Base-by-base conservation (phyloP, 2,888 invertebrate species). In the Adela reaumurella region DNA sequence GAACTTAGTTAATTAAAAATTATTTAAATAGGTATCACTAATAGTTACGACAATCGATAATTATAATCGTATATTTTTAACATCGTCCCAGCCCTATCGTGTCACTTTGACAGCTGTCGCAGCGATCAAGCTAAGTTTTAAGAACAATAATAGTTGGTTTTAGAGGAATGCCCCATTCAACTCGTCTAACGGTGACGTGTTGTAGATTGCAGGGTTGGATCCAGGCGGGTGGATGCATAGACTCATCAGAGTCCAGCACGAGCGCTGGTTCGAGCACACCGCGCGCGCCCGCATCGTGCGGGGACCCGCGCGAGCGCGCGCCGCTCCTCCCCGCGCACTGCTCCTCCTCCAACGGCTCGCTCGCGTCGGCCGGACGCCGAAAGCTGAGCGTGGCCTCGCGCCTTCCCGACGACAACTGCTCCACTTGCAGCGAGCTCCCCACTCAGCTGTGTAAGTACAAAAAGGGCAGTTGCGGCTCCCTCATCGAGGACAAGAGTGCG, bases 381-480 rank as follows among this genome's bases (percentile, higher is more conserved):
- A 74, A 76, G 51, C 70, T 74, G 54, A 70, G 65, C 41, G 58
- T 64, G 2, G 70, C 69, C 1, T 68, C 65, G 52, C 68, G 69
- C 0, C 68, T 65, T 53, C 61, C 61, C 0, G 77, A 77, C 42
- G 77, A 77, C 50, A 68, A 63, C 49, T 67, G 74, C 51, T 71
- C 77, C 19, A 69, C 70, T 0, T 70, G 77, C 57, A 71, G 79
- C 52, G 74, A 80, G 57, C 70, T 72, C 10, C 76, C 78, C 1
- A 70, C 74, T 0, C 60, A 52, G 17, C 45, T 74, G 10, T 72
- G 64, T 1, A 72, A 74, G 53, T 61, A 67, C 1, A 77, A 78
- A 51, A 80, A 79, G 59, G 72, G 68, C 46, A 78, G 78, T 53
- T 70, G 76, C 1, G 74, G 70, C 10, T 79, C 80, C 0, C 68